Base-by-base conservation (phyloP, 2,888 invertebrate species). In the Acrobasis consociella region DNA sequence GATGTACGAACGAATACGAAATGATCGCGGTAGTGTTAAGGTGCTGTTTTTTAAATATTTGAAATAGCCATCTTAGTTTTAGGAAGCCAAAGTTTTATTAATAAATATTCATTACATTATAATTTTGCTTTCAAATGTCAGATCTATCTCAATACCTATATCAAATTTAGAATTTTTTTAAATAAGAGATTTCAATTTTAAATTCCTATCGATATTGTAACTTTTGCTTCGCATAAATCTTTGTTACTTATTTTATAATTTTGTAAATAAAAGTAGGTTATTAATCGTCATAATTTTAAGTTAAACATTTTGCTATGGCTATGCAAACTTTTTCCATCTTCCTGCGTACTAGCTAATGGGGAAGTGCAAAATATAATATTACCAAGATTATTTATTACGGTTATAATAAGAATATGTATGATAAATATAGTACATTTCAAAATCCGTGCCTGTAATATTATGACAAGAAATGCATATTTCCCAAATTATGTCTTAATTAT, bases 161-260 rank as follows among this genome's bases (percentile, higher is more conserved):
- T 46, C 42, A 2, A 13, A 10, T 46, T 46, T 46, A 3, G 1
- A 46, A 1, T 13, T 13, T 13, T n/a, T 46, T 46, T 46, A n/a
- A 31, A 5, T 31, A 7, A 31, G 22, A 22, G 22, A 22, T 22
- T 2, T 22, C 22, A 22, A 3, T 31, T 46, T 13, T 3, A 46
- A 46, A 46, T 42, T 42, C 46, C n/a, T 2, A 13, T 13, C 13
- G n/a, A 13, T 46, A 13, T 46, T 46, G 5, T 9, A 10, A 10
- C 5, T 17, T 46, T 42, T 53, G 15, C 9, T 15, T 15, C 38
- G 15, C 11, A 10, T 5, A 5, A 69, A 73, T 70, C 70, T 67
- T 78, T 81, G 80, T 81, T 83, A 75, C 71, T 79, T 67, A 75
- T 78, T 82, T 71, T 82, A 67, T 81, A 78, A 70, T 78, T 73